Percentiles rank a stretch among this genome's conserved stretches.
phyloP scores from a whole-genome alignment of 2,113 vertebrate species.

The Clarias macrocephalus region DNA sequence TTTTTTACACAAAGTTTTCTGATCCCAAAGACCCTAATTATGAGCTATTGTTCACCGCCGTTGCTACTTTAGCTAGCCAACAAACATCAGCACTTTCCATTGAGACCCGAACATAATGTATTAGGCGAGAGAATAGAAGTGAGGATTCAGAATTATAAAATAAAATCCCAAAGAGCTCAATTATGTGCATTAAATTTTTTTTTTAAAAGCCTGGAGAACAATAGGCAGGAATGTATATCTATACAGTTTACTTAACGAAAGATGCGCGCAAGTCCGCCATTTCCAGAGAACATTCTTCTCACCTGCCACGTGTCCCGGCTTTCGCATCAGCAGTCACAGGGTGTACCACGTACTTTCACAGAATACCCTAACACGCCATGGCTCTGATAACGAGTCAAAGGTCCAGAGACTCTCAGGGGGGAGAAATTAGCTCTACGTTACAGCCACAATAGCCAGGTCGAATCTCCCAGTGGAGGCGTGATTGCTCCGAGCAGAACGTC shows the following conservation, averaged over 20 bases:
- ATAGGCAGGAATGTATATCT: neutral
- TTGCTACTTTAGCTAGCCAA: neutral
- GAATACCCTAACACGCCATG: neutral
- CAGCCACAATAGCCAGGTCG: slow-evolving; percentile 15
- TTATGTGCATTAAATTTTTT: neutral
- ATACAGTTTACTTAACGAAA: neutral
- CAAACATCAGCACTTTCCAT: neutral
- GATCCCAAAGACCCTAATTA: slow-evolving; percentile 5
- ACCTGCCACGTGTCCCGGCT: neutral
- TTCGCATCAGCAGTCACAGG: slow-evolving; percentile 5
- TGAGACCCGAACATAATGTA: neutral
- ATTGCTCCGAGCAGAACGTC: slow-evolving; percentile 26
- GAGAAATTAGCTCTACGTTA: slow-evolving; percentile 19
- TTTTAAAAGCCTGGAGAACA: slow-evolving; percentile 1
- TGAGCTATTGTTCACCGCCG: neutral
- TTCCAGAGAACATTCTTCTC: neutral
- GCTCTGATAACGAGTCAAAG: slow-evolving; percentile 30
- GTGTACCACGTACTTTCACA: neutral
- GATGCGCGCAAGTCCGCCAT: neutral
- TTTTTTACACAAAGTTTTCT: neutral
- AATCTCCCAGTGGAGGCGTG: neutral
- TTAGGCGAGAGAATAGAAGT: neutral
- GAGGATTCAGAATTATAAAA: neutral
- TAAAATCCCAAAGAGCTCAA: slow-evolving; percentile 6
- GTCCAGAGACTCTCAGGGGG: neutral